Base-by-base conservation (phyloP, 2,888 invertebrate genomes). In the Pristionchus arcanus region DNA sequence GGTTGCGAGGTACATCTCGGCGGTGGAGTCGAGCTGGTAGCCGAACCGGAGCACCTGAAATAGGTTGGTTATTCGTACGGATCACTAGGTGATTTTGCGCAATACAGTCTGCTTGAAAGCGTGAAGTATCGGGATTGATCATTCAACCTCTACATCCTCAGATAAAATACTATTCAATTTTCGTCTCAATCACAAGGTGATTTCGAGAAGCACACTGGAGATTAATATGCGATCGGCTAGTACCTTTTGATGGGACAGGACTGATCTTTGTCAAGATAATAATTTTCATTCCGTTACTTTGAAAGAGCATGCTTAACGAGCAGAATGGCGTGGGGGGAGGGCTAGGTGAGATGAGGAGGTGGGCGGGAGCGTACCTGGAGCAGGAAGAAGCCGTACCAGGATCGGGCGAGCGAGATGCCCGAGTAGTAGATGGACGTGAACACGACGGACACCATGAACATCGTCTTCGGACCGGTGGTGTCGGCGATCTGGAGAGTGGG, bases 1-100 rank as follows among this genome's bases (percentile, higher is more conserved):
- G 1, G 95, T 95, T 16, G 95, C 95, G 90, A 95, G 90, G 90
- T 95, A 95, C 95, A 95, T 95, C 90, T 95, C 95, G 31, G 95
- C 94, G 28, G 94, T 94, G 90, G 92, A 92, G 90, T 95, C 95
- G 42, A 95, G 91, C 89, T 95, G 95, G 90, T 94, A 95, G 31
- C 94, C 95, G 88, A 95, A 90, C 42, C 95, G 93, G 31, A 95
- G 90, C 42, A 95, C 90, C 93, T 94, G 90, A 49, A 68, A 89
- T n/a, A 13, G 77, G 28, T 16, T 42, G n/a, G 42, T 11, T 9
- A 49, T 49, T 49, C 11, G 42, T 9, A 49, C 11, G 42, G 42
- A 13, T 49, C 31, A 11, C 5, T 81, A 16, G n/a, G n/a, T 63
- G 9, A 2, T 21, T 21, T 63, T 63, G 63, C 4, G 63, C 25